phyloP scores from a whole-genome alignment of 2,797 vertebrate species.

The Aythya fuligula region DNA sequence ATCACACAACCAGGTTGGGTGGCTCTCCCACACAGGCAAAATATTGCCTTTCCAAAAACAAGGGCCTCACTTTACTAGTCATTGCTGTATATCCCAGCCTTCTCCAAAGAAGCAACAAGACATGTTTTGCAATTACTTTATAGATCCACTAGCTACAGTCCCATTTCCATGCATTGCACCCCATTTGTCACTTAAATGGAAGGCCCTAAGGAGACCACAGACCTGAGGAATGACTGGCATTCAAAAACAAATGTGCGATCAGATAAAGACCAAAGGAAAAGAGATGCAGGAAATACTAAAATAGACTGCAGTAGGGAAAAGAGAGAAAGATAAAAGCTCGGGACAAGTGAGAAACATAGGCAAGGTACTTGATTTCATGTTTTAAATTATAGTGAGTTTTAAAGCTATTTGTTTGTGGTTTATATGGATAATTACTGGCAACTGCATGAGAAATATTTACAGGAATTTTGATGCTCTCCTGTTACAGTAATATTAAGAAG shows the following conservation, averaged over 20 bases:
- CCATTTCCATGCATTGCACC: neutral
- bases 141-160: neutral
- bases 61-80: neutral
- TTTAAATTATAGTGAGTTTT: neutral
- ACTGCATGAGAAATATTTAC: constrained; percentile 30
- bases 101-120: neutral
- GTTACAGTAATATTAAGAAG: constrained; percentile 40
- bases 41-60: neutral
- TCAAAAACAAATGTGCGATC: neutral
- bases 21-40: neutral
- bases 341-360: neutral
- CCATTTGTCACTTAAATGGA: constrained; percentile 1
- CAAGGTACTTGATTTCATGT: neutral
- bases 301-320: neutral
- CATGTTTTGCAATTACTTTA: neutral
- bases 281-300: neutral
- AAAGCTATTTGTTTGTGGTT: neutral
- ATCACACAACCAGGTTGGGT: neutral
- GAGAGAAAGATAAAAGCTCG: neutral
- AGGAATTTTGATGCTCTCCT: constrained; percentile 38
- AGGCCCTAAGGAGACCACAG: neutral
- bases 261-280: neutral
- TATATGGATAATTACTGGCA: constrained; percentile 10
- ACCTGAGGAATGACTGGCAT: neutral
- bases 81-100: neutral